Evolutionary conservation across 2,888 invertebrate species (phyloP), one percentile per base, ranked within the genome.

Genomic region (Achlya flavicornis): DNA sequence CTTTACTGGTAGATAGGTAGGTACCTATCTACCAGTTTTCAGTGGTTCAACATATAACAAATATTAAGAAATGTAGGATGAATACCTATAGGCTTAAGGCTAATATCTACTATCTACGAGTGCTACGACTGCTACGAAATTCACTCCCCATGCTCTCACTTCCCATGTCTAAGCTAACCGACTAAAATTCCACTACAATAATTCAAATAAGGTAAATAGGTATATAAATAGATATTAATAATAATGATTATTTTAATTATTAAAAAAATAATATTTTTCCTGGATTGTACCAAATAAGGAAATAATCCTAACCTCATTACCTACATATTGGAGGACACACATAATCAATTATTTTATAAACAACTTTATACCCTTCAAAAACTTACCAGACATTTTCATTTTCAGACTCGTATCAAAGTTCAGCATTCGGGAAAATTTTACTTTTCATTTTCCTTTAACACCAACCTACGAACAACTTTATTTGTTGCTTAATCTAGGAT

Each of bases 301-400:
- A 46, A 46, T 46, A 46, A 7, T 6, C 14, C 46, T 43, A 43
- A 43, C 43, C 43, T 46, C 6, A n/a, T n/a, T n/a, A 46, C 46
- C 46, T 46, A 46, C 14, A 43, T 46, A 41, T 4, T 12, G 38
- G 7, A 12, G 41, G 2, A 41, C 41, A 12, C 3, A 41, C 12
- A 3, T 41, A 12, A 12, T 12, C 4, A 46, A 10, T n/a, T 6
- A n/a, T 46, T 46, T 14, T 46, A 41, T n/a, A n/a, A 46, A 46
- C 46, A n/a, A 46, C 16, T 61, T 53, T 8, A 33, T n/a, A n/a
- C 43, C 61, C 57, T 58, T 61, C 33, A 16, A 33, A 64, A 41
- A 83, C 90, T 92, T 73, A 93, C 93, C 92, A 77, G 92, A 92
- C 88, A 93, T 92, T 86, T 93, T 93, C 92, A 93, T 92, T 80